Conservation (phyloP, 2,888 invertebrate species). For the Cerceris rybyensis region DNA sequence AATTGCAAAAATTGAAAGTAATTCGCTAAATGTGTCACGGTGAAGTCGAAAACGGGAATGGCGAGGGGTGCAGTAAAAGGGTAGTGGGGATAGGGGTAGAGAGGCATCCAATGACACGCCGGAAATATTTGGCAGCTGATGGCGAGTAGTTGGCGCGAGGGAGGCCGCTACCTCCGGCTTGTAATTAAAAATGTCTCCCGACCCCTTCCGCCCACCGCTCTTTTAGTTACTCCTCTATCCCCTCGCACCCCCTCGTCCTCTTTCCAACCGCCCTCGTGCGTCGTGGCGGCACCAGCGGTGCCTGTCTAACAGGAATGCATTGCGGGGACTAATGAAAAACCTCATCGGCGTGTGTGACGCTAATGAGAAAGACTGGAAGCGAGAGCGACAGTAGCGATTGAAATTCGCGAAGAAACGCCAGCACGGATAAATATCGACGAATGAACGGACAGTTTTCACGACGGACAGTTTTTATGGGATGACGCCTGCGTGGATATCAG, state of each 20-base stretch:
- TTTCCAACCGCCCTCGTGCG: conserved; percentile 53
- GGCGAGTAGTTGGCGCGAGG: conserved; percentile 71
- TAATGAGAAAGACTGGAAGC: conserved; percentile 77
- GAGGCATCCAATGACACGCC: conserved; percentile 73
- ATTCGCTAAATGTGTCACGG: conserved; percentile 55
- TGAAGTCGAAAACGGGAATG: conserved; percentile 24
- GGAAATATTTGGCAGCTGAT: conserved; percentile 81
- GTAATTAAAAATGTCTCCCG: conserved; percentile 81
- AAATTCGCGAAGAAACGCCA: conserved; percentile 74
- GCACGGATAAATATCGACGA: conserved; percentile 57
- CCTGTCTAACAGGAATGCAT: conserved; percentile 80
- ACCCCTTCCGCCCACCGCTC: conserved; percentile 68
- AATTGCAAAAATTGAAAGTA: conserved; percentile 48
- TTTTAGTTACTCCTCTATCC: conserved; percentile 55
- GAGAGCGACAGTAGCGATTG: conserved; percentile 73
- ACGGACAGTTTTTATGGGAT: conserved; percentile 57
- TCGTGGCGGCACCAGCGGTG: conserved; percentile 55
- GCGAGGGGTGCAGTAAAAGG: conserved; percentile 26
- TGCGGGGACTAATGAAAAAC: conserved; percentile 81
- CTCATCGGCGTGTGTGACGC: conserved; percentile 79
- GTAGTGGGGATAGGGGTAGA: conserved; percentile 42
- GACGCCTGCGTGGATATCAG: conserved; percentile 36
- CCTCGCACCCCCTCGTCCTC: conserved; percentile 68
- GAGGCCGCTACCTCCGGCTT: conserved; percentile 75
- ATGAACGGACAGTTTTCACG: conserved; percentile 49